Evolutionary conservation across 2,113 vertebrate species (phyloP), one percentile per base, ranked within the genome.

Genomic region (Ginglymostoma cirratum): DNA sequence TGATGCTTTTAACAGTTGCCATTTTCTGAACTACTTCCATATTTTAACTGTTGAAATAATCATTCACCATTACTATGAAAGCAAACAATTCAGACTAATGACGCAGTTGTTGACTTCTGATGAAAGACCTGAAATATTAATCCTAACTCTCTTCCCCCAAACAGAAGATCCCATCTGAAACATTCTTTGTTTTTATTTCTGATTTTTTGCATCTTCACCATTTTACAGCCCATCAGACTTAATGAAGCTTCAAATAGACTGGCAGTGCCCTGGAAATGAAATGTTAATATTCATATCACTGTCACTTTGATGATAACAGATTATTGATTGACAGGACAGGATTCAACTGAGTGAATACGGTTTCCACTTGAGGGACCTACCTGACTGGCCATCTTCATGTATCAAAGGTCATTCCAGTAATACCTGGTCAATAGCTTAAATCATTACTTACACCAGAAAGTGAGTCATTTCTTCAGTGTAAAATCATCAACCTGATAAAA

Each of bases 221-320:
- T 69, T 94, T 94, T 67, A 69, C 38, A 94, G 92, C 21, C 38
- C n/a, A 27, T 94, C 66, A 69, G 19, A 27, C 19, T 67, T 69
- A 94, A 7, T 52, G 52, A 90, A 17, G 87, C 87, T 45, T 94
- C 23, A 14, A 0, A 94, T 19, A 70, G 19, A 23, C 6, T 94
- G 38, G 21, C 66, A 94, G 66, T 38, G 38, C 8, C 65, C 61
- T 94, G 61, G 65, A 70, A 69, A 94, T 94, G 92, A 70, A 94
- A 94, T 70, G 65, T 27, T 45, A 94, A 45, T 21, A 24, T 94
- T 94, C 67, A 94, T 67, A 23, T 65, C 14, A 24, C 38, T 45
- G 66, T 45, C 92, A 69, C 42, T 94, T 70, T 94, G 92, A 94
- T 94, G 34, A 70, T 70, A 94, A 70, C 27, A 93, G 61, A 93